Evolutionary conservation across 2,797 vertebrate species (phyloP).

Genomic region (Notamacropus eugenii): DNA sequence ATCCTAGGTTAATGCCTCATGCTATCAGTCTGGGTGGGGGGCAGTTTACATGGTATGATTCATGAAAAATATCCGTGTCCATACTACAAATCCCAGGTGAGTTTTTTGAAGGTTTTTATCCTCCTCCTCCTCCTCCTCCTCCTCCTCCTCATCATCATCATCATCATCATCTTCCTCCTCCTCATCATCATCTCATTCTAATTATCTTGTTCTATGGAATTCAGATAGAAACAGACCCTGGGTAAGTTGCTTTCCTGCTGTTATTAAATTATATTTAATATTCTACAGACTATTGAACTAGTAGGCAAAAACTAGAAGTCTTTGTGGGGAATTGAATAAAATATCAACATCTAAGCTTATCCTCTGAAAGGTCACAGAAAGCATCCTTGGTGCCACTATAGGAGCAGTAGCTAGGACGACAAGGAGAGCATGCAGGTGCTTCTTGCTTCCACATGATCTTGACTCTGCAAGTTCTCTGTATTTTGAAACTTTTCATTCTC

Average conservation of each 20-base stretch:
- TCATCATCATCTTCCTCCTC: background rate
- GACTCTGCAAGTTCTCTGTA: background rate
- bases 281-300: background rate
- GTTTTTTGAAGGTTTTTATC: background rate
- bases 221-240: background rate
- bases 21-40: accelerated
- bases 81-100: background rate
- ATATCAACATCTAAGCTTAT: background rate
- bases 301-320: background rate
- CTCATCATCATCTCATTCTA: background rate
- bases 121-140: background rate
- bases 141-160: background rate
- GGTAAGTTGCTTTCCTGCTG: background rate
- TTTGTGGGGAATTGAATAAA: background rate
- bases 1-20: no score
- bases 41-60: background rate
- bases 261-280: background rate
- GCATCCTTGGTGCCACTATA: background rate
- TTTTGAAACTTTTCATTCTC: background rate
- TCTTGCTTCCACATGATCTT: background rate
- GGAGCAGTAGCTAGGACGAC: background rate
- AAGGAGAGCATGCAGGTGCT: background rate
- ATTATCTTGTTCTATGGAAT: background rate
- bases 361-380: background rate
- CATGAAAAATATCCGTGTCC: no score